Evolutionary conservation across 2,888 invertebrate genomes (phyloP).

Genomic region (Sesia bembeciformis): DNA sequence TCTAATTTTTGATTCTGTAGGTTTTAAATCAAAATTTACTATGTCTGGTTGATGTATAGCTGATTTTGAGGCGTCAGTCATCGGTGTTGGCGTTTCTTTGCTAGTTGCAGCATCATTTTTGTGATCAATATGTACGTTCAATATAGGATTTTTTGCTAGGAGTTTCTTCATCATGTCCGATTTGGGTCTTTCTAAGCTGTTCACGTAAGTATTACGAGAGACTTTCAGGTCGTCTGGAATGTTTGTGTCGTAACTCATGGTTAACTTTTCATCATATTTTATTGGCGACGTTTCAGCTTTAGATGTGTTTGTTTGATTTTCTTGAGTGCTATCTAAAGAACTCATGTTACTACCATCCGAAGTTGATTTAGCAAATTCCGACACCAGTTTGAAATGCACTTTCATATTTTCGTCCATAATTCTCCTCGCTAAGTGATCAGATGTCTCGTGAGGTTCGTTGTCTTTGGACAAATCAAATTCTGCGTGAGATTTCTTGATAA

Average conservation of each 20-base stretch:
- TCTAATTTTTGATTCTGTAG: conserved; percentile 31
- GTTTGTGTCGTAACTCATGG: conserved; percentile 72
- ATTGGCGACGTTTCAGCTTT: conserved; percentile 31
- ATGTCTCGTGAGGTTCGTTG: conserved; percentile 48
- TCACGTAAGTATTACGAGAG: conserved; percentile 73
- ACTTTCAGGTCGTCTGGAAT: conserved; percentile 78
- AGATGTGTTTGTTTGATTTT: conserved; percentile 22
- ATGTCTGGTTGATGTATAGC: conserved; percentile 66
- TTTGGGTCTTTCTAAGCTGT: conserved; percentile 77
- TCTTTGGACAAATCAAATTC: conserved; percentile 39
- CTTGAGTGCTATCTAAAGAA: conserved; percentile 53
- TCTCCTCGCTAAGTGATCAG: conserved; percentile 58
- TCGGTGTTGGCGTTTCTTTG: conserved; percentile 32
- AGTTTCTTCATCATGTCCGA: conserved; percentile 76
- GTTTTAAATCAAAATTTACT: conserved; percentile 64
- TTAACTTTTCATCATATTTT: conserved; percentile 59
- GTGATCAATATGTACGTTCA: conserved; percentile 62
- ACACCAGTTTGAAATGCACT: conserved; percentile 62
- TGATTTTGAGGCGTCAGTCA: conserved; percentile 59
- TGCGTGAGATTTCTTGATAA: conserved; percentile 21
- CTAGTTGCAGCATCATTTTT: conserved; percentile 39
- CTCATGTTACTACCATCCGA: conserved; percentile 62
- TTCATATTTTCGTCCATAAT: conserved; percentile 68
- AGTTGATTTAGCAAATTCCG: conserved; percentile 65
- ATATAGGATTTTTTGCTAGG: conserved; percentile 65